Percentiles rank a stretch among this genome's conserved stretches.
Evolutionary conservation across 2,113 vertebrate genomes (phyloP).

Genomic region (Panthera tigris): DNA sequence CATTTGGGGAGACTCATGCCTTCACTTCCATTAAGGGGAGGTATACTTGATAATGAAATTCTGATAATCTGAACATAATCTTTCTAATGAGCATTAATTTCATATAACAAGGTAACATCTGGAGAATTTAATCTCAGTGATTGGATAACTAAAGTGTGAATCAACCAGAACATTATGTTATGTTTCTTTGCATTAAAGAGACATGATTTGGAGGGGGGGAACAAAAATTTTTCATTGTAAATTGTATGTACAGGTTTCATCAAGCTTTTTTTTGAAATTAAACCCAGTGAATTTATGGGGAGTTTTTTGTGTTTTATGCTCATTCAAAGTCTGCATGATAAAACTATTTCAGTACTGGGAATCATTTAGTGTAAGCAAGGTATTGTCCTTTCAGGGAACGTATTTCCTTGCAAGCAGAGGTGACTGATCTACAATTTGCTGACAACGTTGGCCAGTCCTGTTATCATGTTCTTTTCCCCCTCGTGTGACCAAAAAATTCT

Average conservation of each 20-base stretch:
- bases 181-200: background rate
- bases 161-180: background rate
- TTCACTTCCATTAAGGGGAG: background rate
- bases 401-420: background rate
- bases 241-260: background rate
- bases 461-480: fast-evolving
- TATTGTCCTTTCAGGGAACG: background rate
- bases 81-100: background rate
- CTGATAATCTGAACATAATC: background rate
- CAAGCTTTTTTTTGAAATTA: background rate
- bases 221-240: background rate
- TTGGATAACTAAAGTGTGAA: background rate
- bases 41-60: background rate
- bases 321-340: background rate
- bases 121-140: background rate
- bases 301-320: background rate
- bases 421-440: background rate
- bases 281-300: background rate
- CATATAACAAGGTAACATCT: background rate
- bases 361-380: background rate
- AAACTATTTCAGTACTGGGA: background rate
- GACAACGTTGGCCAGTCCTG: fast-evolving
- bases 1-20: background rate
- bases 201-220: background rate
- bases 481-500: background rate